These are phyloP conservation scores for Panopea generosa DNA, from an alignment of 2,888 invertebrate genomes.

Conservation along the genomic window DNA sequence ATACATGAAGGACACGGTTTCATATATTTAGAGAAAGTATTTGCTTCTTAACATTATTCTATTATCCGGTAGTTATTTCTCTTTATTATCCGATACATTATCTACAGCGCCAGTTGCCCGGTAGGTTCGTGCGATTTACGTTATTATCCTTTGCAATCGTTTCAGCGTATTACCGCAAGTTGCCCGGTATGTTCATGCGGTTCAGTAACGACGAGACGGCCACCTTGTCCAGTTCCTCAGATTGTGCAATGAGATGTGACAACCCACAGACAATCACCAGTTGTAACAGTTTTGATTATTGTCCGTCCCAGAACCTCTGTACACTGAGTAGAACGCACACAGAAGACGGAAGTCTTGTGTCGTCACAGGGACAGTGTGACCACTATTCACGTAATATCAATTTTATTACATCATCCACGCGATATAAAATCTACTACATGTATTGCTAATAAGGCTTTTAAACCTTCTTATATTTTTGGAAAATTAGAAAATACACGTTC, in stretches of 20 bases:
- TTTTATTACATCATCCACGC: too few species aligned
- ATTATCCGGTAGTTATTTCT: too few species aligned
- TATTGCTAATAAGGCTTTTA: too few species aligned
- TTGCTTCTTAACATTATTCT: too few species aligned
- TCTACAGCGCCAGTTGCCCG: too few species aligned
- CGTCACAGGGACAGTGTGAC: conserved; percentile 56
- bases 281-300: conserved; percentile 77
- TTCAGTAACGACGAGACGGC: conserved; percentile 63
- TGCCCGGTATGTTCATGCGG: conserved; percentile 51
- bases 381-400: conserved; percentile 76
- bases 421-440: too few species aligned
- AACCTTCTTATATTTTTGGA: too few species aligned
- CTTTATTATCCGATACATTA: too few species aligned
- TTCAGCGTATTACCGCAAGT: conserved; percentile 48
- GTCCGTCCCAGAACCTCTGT: conserved; percentile 64
- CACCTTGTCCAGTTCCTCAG: conserved; percentile 44
- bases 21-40: too few species aligned
- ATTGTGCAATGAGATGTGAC: conserved; percentile 70
- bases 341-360: conserved; percentile 54
- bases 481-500: too few species aligned
- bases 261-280: conserved; percentile 46
- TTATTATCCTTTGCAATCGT: neutral
- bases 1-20: too few species aligned
- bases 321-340: conserved; percentile 65
- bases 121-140: too few species aligned